Evolutionary conservation across 2,888 invertebrate species (phyloP).

Genomic region (Sepioteuthis lessoniana): DNA sequence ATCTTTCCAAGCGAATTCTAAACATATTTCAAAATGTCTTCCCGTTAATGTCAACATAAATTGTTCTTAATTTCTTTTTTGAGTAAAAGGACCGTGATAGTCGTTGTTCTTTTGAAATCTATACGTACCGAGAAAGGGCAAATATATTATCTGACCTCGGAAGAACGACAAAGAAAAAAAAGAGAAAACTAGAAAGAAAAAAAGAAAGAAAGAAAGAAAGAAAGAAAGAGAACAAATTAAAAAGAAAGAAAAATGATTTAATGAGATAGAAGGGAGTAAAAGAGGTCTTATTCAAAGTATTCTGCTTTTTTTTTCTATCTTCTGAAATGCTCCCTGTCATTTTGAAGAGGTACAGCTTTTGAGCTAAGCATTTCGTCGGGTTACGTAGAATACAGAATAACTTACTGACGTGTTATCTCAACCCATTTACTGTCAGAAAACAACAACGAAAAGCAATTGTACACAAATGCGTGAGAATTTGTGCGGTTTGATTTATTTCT

Average conservation of each 20-base stretch:
- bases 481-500: background rate
- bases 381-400: background rate
- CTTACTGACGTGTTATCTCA: background rate
- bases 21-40: background rate
- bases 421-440: background rate
- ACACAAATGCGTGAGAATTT: background rate
- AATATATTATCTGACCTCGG: background rate
- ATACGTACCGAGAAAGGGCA: background rate
- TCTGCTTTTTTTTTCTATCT: too few relatives aligned
- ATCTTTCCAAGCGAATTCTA: background rate
- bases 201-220: background rate
- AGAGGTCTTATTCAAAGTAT: too few relatives aligned
- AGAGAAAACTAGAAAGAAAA: background rate
- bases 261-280: background rate
- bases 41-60: conserved; percentile 20
- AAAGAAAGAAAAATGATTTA: background rate
- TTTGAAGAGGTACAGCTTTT: background rate
- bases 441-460: conserved; percentile 13
- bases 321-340: too few relatives aligned
- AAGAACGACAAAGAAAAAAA: background rate
- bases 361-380: background rate
- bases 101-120: background rate
- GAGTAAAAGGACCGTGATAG: background rate
- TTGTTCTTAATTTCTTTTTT: background rate
- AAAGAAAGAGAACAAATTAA: background rate